phyloP scores from a whole-genome alignment of 1,140 invertebrate species.

The Drosophila nebulosa region DNA sequence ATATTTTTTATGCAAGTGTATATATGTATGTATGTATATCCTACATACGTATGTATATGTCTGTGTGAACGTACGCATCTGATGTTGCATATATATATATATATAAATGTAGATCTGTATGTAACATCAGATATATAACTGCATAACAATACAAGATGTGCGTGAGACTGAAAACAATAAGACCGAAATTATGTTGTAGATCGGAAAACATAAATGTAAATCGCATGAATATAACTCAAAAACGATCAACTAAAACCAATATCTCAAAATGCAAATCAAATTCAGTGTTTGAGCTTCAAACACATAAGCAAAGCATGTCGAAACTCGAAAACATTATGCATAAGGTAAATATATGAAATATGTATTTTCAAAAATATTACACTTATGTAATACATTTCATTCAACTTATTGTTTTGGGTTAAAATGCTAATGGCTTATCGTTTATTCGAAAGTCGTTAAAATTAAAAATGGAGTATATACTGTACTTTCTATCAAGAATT shows the following conservation, averaged over 20 bases:
- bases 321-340: constrained; percentile 5
- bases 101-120: constrained; percentile 2
- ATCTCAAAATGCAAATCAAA: constrained; percentile 54
- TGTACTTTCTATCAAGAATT: neutral
- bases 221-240: constrained; percentile 27
- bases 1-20: constrained; percentile 56
- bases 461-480: neutral
- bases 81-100: constrained; percentile 3
- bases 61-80: constrained; percentile 4
- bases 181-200: constrained; percentile 30
- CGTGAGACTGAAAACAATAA: constrained; percentile 54
- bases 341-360: constrained; percentile 8
- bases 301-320: constrained; percentile 14
- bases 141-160: constrained; percentile 47
- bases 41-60: constrained; percentile 33
- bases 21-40: constrained; percentile 44
- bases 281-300: constrained; percentile 5
- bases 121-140: constrained; percentile 12
- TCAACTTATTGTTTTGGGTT: constrained; percentile 2
- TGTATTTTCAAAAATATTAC: constrained; percentile 7
- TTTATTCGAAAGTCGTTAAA: neutral
- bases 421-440: neutral
- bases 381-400: constrained; percentile 11
- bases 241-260: constrained; percentile 36
- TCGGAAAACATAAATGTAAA: constrained; percentile 39